These are phyloP conservation scores for Nemopilema nomurai DNA, from an alignment of 30 jellyfish, hydroid and myxozoan genomes.

Conservation along the genomic window DNA sequence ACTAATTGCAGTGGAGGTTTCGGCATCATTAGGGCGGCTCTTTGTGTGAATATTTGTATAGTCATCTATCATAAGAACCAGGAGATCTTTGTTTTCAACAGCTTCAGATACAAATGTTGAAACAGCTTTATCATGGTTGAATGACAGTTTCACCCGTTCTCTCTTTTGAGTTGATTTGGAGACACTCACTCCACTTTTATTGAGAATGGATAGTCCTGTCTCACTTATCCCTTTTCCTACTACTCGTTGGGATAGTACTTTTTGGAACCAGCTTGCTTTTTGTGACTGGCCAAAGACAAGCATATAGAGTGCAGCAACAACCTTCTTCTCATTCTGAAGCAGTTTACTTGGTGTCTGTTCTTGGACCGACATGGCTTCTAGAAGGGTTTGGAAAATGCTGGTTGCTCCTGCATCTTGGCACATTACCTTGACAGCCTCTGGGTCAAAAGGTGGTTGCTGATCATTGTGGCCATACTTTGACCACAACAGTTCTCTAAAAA, in stretches of 20 bases:
- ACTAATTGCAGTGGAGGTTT: constrained; percentile 26
- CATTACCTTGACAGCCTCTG: constrained; percentile 9
- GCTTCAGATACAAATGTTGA: constrained; percentile 14
- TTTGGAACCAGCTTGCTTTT: constrained; percentile 36
- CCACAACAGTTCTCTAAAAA: constrained; percentile 7
- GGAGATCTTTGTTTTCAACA: constrained; percentile 10
- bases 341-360: constrained; percentile 11
- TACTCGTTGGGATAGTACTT: background rate
- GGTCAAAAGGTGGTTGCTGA: constrained; percentile 30
- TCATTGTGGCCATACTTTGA: constrained; percentile 5
- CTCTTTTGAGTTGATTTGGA: constrained; percentile 21
- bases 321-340: constrained; percentile 14
- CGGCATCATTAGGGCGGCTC: background rate
- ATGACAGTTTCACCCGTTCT: background rate
- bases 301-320: constrained; percentile 23
- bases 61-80: constrained; percentile 30
- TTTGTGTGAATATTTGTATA: constrained; percentile 12
- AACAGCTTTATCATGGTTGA: background rate
- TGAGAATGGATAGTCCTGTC: constrained; percentile 22
- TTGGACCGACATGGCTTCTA: constrained; percentile 15
- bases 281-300: constrained; percentile 36
- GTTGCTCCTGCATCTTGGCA: constrained; percentile 30
- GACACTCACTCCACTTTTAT: constrained; percentile 13
- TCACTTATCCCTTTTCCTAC: constrained; percentile 23
- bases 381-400: constrained; percentile 1